These are phyloP conservation scores for Charanyca ferruginea DNA, from an alignment of 2,888 invertebrate genomes.

Conservation along the genomic window DNA sequence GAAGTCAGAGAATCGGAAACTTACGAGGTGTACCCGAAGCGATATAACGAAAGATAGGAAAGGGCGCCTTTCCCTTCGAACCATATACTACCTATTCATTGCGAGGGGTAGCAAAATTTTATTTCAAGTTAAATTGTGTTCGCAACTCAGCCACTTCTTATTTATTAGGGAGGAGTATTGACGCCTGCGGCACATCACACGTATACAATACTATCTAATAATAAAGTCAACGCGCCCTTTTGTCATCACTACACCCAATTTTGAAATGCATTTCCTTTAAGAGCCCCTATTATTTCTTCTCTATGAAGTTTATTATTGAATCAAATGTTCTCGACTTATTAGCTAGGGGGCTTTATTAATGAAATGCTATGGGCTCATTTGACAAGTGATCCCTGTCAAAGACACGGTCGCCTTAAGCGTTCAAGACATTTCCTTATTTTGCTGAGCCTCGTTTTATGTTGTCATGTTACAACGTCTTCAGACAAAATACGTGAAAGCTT, in stretches of 20 bases:
- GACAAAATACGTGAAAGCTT: conserved; percentile 55
- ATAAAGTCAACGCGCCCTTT: conserved; percentile 79
- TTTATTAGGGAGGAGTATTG: conserved; percentile 82
- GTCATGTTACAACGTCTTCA: conserved; percentile 43
- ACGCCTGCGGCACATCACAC: conserved; percentile 76
- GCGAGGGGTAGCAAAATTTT: conserved; percentile 88
- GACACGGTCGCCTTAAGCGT: conserved; percentile 46
- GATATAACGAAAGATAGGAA: conserved; percentile 81
- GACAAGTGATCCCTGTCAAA: conserved; percentile 48
- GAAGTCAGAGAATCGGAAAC: conserved; percentile 81
- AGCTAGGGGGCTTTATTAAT: conserved; percentile 34
- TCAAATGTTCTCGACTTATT: conserved; percentile 53
- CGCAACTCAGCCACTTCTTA: conserved; percentile 84
- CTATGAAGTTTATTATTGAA: conserved; percentile 64
- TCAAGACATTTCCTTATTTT: conserved; percentile 50
- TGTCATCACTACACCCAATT: conserved; percentile 81
- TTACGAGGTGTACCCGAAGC: conserved; percentile 80
- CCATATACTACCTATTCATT: conserved; percentile 85
- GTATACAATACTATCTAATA: conserved; percentile 76
- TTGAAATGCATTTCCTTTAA: conserved; percentile 78
- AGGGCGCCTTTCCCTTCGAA: conserved; percentile 78
- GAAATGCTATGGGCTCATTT: conserved; percentile 41
- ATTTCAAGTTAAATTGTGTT: conserved; percentile 90
- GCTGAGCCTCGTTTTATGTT: conserved; percentile 42
- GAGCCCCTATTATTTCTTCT: conserved; percentile 63